phyloP scores from a whole-genome alignment of 2,888 invertebrate genomes.

The Bruchidius siliquastri region DNA sequence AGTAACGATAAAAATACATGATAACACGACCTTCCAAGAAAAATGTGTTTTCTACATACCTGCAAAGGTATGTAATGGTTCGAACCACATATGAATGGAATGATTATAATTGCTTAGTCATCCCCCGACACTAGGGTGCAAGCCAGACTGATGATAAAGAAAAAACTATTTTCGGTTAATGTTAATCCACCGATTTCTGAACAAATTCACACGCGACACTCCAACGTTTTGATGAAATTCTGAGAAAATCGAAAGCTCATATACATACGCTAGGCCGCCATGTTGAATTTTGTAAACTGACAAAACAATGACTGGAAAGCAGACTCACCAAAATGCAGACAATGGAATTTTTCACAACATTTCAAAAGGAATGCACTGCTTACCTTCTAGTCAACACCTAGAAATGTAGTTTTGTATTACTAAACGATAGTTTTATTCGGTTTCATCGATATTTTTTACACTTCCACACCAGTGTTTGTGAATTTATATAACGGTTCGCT shows the following conservation, averaged over 20 bases:
- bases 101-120: slow-evolving; percentile 11
- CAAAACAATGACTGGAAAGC: slow-evolving; percentile 3
- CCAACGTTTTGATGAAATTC: neutral
- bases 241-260: slow-evolving; percentile 24
- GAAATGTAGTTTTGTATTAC: neutral
- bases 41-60: neutral
- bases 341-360: slow-evolving; percentile 1
- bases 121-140: neutral
- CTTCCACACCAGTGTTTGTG: slow-evolving; percentile 20
- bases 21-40: neutral
- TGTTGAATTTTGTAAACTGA: slow-evolving; percentile 29
- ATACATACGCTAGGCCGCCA: slow-evolving; percentile 35
- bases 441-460: slow-evolving; percentile 10
- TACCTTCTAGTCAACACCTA: slow-evolving; percentile 5
- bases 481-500: slow-evolving; percentile 26
- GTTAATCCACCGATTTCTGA: neutral
- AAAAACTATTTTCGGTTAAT: neutral
- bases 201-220: neutral
- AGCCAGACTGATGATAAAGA: neutral
- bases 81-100: neutral
- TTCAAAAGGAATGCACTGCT: slow-evolving; percentile 1
- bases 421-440: neutral
- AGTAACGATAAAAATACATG: neutral
- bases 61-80: neutral
- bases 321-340: neutral